phyloP scores from a whole-genome alignment of 2,113 vertebrate species.

The Hippotragus niger region DNA sequence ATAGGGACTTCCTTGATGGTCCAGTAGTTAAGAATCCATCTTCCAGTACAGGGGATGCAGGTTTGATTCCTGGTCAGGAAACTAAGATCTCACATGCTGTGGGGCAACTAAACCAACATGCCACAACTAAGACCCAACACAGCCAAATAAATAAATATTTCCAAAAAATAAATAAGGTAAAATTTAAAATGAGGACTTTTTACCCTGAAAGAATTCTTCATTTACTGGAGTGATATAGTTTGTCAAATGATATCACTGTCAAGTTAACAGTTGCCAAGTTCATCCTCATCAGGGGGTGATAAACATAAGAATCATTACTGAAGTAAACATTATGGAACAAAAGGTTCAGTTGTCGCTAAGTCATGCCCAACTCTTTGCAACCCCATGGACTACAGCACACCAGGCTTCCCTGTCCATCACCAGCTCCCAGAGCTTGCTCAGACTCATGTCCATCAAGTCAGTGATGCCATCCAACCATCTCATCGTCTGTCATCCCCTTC shows the following conservation, averaged over 20 bases:
- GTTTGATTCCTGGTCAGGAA: background rate
- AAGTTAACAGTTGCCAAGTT: background rate
- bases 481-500: background rate
- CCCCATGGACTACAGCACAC: background rate
- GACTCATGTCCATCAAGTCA: background rate
- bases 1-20: background rate
- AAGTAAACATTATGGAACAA: fast-evolving
- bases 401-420: background rate
- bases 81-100: background rate
- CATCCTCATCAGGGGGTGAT: fast-evolving
- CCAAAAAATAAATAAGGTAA: background rate
- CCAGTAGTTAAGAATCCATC: background rate
- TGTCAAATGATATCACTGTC: background rate
- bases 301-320: background rate
- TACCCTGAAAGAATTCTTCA: background rate
- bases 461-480: background rate
- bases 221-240: too few species aligned
- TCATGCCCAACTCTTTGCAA: background rate
- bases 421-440: background rate
- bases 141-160: background rate
- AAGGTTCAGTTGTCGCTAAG: fast-evolving
- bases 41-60: background rate
- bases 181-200: background rate
- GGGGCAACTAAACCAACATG: background rate
- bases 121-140: background rate